A percentile compares a stretch with the other conserved stretches of the same genome.
Conservation (phyloP, 2,888 invertebrate genomes). For the Homarus gammarus region DNA sequence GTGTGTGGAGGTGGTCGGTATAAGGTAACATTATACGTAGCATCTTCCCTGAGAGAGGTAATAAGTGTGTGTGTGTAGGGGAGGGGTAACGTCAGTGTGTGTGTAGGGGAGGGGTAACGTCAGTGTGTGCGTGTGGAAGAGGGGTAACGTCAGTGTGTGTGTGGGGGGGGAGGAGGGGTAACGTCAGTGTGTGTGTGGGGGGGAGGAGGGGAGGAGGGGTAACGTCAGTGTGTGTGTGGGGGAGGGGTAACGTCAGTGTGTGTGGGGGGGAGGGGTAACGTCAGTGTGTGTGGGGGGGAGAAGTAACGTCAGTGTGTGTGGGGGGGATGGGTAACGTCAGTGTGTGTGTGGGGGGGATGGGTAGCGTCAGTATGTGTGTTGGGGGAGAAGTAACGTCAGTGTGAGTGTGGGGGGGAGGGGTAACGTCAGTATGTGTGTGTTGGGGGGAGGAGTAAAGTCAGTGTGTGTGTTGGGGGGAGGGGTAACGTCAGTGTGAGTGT, state of each 20-base stretch:
- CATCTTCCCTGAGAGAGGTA: too few species aligned
- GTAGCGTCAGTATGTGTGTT: background rate
- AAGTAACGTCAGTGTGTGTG: constrained; percentile 1
- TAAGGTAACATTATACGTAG: too few species aligned
- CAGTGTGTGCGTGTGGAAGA: too few species aligned
- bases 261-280: background rate
- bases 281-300: constrained; percentile 17
- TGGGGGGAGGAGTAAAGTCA: background rate
- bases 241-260: background rate
- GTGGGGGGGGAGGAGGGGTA: too few species aligned
- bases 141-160: too few species aligned
- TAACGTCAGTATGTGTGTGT: background rate
- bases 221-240: too few species aligned
- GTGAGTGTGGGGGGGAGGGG: background rate
- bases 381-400: background rate
- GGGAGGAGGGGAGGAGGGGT: too few species aligned
- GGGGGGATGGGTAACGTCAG: constrained; percentile 35
- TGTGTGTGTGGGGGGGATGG: background rate
- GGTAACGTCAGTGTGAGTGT: background rate
- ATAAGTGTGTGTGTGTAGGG: too few species aligned
- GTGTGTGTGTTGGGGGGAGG: background rate
- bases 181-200: too few species aligned
- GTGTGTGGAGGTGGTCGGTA: too few species aligned
- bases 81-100: too few species aligned
- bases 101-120: too few species aligned